Conservation (phyloP, 2,113 vertebrate genomes). For the Herpailurus yagouaroundi region DNA sequence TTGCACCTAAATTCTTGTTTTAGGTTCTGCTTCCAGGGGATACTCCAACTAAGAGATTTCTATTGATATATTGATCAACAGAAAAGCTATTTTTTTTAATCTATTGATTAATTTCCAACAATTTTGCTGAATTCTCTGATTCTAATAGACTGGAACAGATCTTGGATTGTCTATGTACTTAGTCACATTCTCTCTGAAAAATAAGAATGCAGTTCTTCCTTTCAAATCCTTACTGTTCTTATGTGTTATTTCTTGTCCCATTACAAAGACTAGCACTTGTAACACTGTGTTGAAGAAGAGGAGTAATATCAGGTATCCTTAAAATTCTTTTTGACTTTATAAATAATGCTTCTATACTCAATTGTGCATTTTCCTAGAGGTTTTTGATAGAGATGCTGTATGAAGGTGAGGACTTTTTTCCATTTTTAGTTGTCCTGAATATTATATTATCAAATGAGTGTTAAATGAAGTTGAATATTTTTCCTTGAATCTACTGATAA, state of each 20-base stretch:
- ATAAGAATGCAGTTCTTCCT: neutral
- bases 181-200: neutral
- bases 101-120: conserved; percentile 10
- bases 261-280: neutral
- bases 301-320: neutral
- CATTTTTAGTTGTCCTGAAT: neutral
- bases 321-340: neutral
- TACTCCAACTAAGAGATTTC: neutral
- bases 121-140: neutral
- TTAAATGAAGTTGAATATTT: neutral
- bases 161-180: neutral
- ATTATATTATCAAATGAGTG: neutral
- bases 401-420: neutral
- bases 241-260: neutral
- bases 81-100: neutral
- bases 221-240: neutral
- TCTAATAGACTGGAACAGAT: neutral
- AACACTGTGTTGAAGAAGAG: neutral
- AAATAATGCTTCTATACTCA: neutral
- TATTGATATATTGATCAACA: neutral
- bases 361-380: neutral
- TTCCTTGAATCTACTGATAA: neutral
- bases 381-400: neutral
- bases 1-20: neutral
- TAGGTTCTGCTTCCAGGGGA: neutral